A percentile compares a stretch with the other conserved stretches of the same genome.
Evolutionary conservation across 2,888 invertebrate species (phyloP).

Genomic region (Parthenolecanium corni): DNA sequence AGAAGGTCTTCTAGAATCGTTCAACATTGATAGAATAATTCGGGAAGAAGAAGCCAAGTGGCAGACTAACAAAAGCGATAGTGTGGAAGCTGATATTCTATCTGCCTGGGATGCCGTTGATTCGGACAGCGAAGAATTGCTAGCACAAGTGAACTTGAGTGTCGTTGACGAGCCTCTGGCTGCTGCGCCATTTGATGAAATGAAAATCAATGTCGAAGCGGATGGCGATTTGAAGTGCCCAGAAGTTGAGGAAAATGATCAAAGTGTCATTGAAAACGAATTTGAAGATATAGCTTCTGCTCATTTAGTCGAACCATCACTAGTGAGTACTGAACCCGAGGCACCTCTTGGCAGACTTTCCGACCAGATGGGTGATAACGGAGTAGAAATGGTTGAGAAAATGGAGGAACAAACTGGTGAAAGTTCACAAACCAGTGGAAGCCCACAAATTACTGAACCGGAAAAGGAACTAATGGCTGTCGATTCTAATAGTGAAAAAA

Average conservation of each 20-base stretch:
- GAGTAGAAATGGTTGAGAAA: too few species aligned
- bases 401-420: too few species aligned
- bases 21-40: constrained; percentile 22
- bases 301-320: not conserved
- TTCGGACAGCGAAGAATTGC: constrained; percentile 42
- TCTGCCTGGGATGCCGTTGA: constrained; percentile 42
- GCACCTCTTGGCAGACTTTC: not conserved
- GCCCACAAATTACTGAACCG: too few species aligned
- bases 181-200: not conserved
- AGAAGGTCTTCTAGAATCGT: not conserved
- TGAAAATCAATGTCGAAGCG: not conserved
- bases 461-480: not conserved
- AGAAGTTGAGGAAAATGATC: too few species aligned
- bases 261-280: not conserved
- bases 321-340: not conserved
- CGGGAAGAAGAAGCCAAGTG: constrained; percentile 37
- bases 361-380: too few species aligned
- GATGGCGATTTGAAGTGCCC: too few species aligned
- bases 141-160: constrained; percentile 32
- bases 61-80: constrained; percentile 29
- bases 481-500: not conserved
- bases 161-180: not conserved
- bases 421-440: too few species aligned
- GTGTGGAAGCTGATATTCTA: not conserved
- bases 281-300: not conserved